Conservation (phyloP, 2,888 invertebrate species). For the Dasypogon diadema region DNA sequence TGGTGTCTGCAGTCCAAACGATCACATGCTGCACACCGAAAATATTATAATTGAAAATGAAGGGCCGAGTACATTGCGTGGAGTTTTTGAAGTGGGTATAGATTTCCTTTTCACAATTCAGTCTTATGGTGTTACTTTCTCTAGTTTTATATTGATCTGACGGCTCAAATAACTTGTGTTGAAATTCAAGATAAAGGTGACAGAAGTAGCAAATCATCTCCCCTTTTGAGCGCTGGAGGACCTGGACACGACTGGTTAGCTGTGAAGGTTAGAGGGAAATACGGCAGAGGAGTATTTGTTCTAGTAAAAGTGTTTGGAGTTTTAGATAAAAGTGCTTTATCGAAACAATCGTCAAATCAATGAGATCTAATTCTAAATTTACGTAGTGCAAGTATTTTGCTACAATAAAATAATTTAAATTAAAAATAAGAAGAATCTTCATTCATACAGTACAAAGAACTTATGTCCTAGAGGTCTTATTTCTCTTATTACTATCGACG, state of each 20-base stretch:
- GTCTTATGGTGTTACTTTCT: background rate
- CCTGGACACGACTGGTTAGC: constrained; percentile 67
- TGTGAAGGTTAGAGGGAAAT: constrained; percentile 66
- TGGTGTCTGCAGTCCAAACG: constrained; percentile 42
- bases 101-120: too few relatives aligned
- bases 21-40: constrained; percentile 54
- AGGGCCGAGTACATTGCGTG: constrained; percentile 55
- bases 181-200: constrained; percentile 55
- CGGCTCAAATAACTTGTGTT: constrained; percentile 56
- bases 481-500: background rate
- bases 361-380: constrained; percentile 32
- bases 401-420: constrained; percentile 46
- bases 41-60: constrained; percentile 54
- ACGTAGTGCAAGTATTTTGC: constrained; percentile 1
- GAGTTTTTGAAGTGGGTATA: constrained; percentile 55
- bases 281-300: constrained; percentile 70
- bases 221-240: constrained; percentile 63
- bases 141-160: constrained; percentile 55
- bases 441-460: background rate
- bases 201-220: constrained; percentile 51
- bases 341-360: background rate
- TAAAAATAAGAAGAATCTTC: constrained; percentile 13
- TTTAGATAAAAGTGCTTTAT: background rate
- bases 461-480: background rate
- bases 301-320: constrained; percentile 68